These are phyloP conservation scores for Drosophila nebulosa DNA, from an alignment of 1,140 invertebrate genomes.

Conservation along the genomic window DNA sequence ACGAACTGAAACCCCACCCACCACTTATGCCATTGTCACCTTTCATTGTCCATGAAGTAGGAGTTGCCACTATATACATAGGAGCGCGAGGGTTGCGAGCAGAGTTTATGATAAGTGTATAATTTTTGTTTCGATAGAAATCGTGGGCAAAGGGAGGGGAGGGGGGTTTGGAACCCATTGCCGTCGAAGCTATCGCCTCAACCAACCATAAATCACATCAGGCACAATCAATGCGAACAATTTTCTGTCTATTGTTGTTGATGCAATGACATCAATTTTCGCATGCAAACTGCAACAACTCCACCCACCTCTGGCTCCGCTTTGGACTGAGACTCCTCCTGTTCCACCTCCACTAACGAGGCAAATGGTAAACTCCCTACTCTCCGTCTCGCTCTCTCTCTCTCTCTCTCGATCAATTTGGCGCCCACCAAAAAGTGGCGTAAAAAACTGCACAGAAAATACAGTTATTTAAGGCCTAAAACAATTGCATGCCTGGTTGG, in stretches of 20 bases:
- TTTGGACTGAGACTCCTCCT: neutral
- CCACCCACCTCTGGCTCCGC: slow-evolving; percentile 5
- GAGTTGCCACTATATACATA: neutral
- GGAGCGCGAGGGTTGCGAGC: neutral
- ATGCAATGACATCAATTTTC: slow-evolving; percentile 64
- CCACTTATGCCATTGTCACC: slow-evolving; percentile 60
- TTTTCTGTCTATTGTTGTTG: slow-evolving; percentile 42
- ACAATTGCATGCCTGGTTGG: slow-evolving; percentile 66
- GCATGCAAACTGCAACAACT: slow-evolving; percentile 32
- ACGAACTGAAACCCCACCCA: neutral
- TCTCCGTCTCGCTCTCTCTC: neutral
- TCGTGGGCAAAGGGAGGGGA: no score
- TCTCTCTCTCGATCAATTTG: slow-evolving; percentile 18
- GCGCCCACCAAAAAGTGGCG: slow-evolving; percentile 30
- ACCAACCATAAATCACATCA: slow-evolving; percentile 56
- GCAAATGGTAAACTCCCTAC: neutral
- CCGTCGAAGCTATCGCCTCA: no score
- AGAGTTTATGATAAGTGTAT: slow-evolving; percentile 36
- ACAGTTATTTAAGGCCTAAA: slow-evolving; percentile 70
- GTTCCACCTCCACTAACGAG: neutral
- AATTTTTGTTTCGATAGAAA: neutral
- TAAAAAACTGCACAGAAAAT: slow-evolving; percentile 45
- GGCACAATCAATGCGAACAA: slow-evolving; percentile 50
- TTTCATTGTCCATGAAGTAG: slow-evolving; percentile 9
- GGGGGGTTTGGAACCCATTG: no score